Conservation (phyloP, 1,140 invertebrate species). For the Nephotettix cincticeps region DNA sequence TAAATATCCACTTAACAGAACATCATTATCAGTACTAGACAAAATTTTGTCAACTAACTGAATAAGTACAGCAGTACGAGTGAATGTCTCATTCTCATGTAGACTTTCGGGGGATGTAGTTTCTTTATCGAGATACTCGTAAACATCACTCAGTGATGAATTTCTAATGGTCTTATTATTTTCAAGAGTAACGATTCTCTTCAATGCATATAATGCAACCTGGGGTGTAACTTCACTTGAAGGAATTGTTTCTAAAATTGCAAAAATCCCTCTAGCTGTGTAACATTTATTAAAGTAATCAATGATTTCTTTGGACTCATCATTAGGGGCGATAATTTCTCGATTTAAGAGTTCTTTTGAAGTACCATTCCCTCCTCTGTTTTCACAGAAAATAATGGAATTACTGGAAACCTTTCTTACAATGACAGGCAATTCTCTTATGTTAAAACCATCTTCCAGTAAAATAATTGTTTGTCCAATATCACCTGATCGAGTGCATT, state of each 20-base stretch:
- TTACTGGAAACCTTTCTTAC: constrained; percentile 53
- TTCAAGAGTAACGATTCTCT: constrained; percentile 55
- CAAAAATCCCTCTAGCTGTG: constrained; percentile 42
- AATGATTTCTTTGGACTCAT: constrained; percentile 46
- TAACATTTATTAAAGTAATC: constrained; percentile 45
- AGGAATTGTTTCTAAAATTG: constrained; percentile 49
- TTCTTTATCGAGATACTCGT: constrained; percentile 31
- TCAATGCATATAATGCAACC: constrained; percentile 53
- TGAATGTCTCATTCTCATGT: constrained; percentile 43
- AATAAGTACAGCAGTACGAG: constrained; percentile 48
- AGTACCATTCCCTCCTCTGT: constrained; percentile 16
- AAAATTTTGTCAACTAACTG: constrained; percentile 51
- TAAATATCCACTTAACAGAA: constrained; percentile 51
- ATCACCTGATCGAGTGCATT: constrained; percentile 13
- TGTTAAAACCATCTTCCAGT: constrained; percentile 63
- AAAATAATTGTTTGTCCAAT: constrained; percentile 57
- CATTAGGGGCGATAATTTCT: constrained; percentile 40
- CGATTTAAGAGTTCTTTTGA: constrained; percentile 33
- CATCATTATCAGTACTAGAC: constrained; percentile 45
- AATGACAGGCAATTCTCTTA: constrained; percentile 68
- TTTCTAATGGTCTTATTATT: constrained; percentile 43
- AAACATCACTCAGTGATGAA: background rate
- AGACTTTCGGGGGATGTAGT: constrained; percentile 33
- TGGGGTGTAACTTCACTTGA: constrained; percentile 52
- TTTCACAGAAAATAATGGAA: constrained; percentile 18